Conservation (phyloP, 2,888 invertebrate species). For the Stenolophus ochropezus region DNA sequence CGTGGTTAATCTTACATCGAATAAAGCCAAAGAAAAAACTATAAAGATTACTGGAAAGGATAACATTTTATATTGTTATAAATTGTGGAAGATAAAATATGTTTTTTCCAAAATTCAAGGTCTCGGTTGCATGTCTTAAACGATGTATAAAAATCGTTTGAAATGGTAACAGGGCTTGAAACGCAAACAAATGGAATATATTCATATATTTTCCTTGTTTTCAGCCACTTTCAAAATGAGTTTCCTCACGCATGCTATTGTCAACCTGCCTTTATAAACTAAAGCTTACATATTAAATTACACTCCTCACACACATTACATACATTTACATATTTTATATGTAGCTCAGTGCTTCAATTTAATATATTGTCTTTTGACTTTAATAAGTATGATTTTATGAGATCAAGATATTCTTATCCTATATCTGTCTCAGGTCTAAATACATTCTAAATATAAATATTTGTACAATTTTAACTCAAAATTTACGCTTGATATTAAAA, state of each 20-base stretch:
- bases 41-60: constrained; percentile 52
- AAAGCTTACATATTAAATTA: constrained; percentile 17
- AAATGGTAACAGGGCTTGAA: constrained; percentile 38
- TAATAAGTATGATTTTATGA: too few species aligned
- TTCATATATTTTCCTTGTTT: constrained; percentile 60
- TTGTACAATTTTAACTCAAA: too few species aligned
- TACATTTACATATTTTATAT: too few species aligned
- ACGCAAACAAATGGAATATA: constrained; percentile 52
- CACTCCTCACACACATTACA: background rate
- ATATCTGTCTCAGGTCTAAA: too few species aligned
- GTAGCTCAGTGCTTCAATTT: too few species aligned
- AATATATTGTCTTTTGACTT: too few species aligned
- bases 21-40: constrained; percentile 46
- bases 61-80: constrained; percentile 58
- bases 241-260: constrained; percentile 64
- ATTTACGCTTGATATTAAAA: too few species aligned
- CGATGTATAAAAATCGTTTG: constrained; percentile 41
- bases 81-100: constrained; percentile 56
- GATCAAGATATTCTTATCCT: too few species aligned
- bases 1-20: constrained; percentile 44
- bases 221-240: constrained; percentile 64
- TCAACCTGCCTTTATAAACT: constrained; percentile 33
- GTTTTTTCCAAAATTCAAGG: constrained; percentile 48
- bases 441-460: too few species aligned
- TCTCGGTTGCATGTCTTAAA: constrained; percentile 66